Base-by-base conservation (phyloP, 2,113 vertebrate species). In the Corydoras sp. region DNA sequence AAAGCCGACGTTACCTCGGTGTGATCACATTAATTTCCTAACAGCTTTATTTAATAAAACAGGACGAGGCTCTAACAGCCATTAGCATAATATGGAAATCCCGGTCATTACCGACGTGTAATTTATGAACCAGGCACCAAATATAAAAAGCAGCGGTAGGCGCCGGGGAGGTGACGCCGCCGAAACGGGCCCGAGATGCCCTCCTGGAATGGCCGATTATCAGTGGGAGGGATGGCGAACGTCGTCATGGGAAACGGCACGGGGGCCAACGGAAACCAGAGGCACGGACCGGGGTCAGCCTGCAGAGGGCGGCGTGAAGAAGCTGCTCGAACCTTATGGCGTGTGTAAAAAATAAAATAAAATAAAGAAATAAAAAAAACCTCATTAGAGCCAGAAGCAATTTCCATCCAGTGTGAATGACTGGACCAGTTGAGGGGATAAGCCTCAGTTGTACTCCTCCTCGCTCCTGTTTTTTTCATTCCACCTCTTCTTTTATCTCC, bases 21-120 rank as follows among this genome's bases (percentile, higher is more conserved):
- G 82, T 83, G 84, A 85, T 87, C 75, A 50, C 76, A 81, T 85
- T 89, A 83, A 88, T 86, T 88, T 86, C 76, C 88, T 88, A 85
- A 89, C 87, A 82, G 84, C 81, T 89, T 90, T 89, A 87, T 88
- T 93, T 88, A 91, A 88, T 91, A 92, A 92, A 90, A 87, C 85
- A 80, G 81, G 89, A 83, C 87, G 80, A 88, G 79, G 71, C 64
- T 80, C 78, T 83, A 87, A 80, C 75, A 83, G 76, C 83, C 85
- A 88, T 89, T 89, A 91, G 65, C 81, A 86, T 85, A 86, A 85
- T 89, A 88, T 88, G 89, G 85, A 91, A 92, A 90, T 91, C 81
- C 76, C 73, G 78, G 84, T 83, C 84, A 87, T 92, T 90, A 89
- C 65, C 83, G 78, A 71, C 85, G 77, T 81, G 81, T 89, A 85